phyloP scores from a whole-genome alignment of 2,113 vertebrate genomes.

The Cyanoliseus patagonus region DNA sequence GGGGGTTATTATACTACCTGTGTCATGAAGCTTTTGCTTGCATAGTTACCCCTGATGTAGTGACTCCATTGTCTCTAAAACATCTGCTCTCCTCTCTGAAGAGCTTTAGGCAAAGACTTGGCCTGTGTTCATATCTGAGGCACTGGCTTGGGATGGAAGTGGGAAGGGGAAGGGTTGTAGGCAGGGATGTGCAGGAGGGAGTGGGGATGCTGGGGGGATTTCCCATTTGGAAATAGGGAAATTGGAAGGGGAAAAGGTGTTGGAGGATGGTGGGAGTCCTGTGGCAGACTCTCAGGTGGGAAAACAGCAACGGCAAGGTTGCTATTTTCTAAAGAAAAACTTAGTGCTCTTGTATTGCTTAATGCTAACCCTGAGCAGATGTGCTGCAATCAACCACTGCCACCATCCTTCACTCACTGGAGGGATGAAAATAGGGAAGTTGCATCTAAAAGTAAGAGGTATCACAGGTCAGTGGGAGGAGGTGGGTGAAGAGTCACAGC shows the following conservation, averaged over 20 bases:
- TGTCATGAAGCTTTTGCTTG: background rate
- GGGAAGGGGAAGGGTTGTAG: background rate
- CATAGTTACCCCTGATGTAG: background rate
- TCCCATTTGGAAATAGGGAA: background rate
- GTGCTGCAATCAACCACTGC: background rate
- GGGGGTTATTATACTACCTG: background rate
- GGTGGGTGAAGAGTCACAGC: background rate
- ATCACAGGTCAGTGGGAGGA: background rate
- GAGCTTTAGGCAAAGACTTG: background rate
- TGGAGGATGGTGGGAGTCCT: background rate
- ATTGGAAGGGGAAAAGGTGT: background rate
- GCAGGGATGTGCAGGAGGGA: background rate
- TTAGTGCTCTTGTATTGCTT: background rate
- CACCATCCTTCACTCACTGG: background rate
- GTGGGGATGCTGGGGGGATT: background rate
- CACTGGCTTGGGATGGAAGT: background rate
- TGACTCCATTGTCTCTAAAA: background rate
- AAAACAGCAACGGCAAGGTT: background rate
- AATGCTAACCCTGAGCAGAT: background rate
- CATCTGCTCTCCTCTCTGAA: background rate
- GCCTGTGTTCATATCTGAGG: background rate
- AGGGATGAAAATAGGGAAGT: background rate
- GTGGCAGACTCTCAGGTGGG: background rate
- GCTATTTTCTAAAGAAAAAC: background rate
- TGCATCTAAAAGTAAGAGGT: background rate